Conservation (phyloP, 2,888 invertebrate species). For the Pachydiplax longipennis region DNA sequence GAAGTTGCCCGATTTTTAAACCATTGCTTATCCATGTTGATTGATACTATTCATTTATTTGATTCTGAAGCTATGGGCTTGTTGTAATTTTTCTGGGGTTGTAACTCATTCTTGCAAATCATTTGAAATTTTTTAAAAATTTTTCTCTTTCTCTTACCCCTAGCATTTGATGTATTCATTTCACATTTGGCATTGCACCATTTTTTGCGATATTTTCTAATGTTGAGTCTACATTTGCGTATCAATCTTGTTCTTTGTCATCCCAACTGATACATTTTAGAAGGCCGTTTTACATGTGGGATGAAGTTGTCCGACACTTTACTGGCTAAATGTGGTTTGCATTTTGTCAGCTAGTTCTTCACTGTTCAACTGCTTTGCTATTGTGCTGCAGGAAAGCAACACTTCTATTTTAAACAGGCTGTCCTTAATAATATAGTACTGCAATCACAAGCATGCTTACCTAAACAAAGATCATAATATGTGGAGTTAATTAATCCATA, state of each 20-base stretch:
- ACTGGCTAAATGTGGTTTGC: slow-evolving; percentile 11
- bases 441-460: neutral
- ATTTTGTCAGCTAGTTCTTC: neutral
- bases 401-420: slow-evolving; percentile 2
- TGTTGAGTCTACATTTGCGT: slow-evolving; percentile 33
- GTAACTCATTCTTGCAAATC: slow-evolving; percentile 20
- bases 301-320: slow-evolving; percentile 4
- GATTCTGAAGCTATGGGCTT: slow-evolving; percentile 41
- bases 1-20: slow-evolving; percentile 35
- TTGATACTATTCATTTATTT: slow-evolving; percentile 39
- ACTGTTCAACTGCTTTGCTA: slow-evolving; percentile 40
- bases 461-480: neutral
- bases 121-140: neutral
- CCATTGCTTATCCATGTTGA: slow-evolving; percentile 42
- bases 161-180: slow-evolving; percentile 33
- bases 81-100: slow-evolving; percentile 5
- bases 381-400: slow-evolving; percentile 43
- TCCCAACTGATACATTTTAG: slow-evolving; percentile 5
- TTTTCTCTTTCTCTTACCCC: neutral
- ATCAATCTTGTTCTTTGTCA: slow-evolving; percentile 31
- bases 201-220: slow-evolving; percentile 34
- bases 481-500: too few relatives aligned
- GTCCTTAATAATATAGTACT: neutral
- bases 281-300: slow-evolving; percentile 30
- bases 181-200: slow-evolving; percentile 40